Percentiles rank a stretch among this genome's conserved stretches.
These are phyloP conservation scores for Scaptomyza montana DNA, from an alignment of 1,140 invertebrate species.

Conservation along the genomic window DNA sequence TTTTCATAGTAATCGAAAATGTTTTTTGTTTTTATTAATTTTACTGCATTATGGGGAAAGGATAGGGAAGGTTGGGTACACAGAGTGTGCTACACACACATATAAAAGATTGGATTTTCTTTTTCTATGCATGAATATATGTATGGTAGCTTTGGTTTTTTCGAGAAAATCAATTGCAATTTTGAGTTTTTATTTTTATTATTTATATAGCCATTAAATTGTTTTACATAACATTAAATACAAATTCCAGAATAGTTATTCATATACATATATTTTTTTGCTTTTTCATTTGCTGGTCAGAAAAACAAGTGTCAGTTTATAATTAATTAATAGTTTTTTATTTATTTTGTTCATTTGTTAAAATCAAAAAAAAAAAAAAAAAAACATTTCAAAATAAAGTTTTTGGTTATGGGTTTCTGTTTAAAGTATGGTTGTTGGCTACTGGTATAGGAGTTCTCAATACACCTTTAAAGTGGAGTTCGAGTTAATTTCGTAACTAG, in stretches of 20 bases:
- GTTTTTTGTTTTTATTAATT: constrained; percentile 62
- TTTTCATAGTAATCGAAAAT: constrained; percentile 61
- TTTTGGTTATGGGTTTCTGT: neutral
- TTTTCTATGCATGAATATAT: neutral
- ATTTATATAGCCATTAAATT: neutral
- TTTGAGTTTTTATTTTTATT: neutral
- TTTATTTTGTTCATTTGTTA: constrained; percentile 13
- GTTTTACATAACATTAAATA: no score
- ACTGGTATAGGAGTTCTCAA: constrained; percentile 41
- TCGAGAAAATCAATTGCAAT: neutral
- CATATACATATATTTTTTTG: no score
- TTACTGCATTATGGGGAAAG: constrained; percentile 55
- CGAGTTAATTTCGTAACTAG: constrained; percentile 32
- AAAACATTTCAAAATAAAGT: neutral
- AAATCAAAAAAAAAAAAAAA: constrained; percentile 28
- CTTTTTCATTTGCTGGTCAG: neutral
- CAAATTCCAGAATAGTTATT: neutral
- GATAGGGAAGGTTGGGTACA: neutral
- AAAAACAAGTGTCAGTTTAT: constrained; percentile 1
- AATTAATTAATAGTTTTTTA: constrained; percentile 12
- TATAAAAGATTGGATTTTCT: neutral
- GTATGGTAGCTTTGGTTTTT: neutral
- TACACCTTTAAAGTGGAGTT: constrained; percentile 18
- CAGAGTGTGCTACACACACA: neutral
- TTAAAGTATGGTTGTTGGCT: constrained; percentile 28